Evolutionary conservation across 2,113 vertebrate genomes (phyloP).

Genomic region (Anolis sagrei): DNA sequence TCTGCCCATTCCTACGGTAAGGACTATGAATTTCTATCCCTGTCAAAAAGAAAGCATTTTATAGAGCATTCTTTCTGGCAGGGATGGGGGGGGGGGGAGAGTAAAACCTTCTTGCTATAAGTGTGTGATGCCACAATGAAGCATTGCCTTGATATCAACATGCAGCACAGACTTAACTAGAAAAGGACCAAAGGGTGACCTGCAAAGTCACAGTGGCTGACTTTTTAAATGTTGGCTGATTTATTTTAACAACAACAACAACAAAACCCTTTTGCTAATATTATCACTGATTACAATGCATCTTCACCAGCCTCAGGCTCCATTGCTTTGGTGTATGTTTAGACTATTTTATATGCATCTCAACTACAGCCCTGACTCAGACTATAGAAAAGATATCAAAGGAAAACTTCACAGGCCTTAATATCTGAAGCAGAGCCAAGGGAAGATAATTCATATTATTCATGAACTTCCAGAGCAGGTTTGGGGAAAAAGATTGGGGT

Average conservation of each 20-base stretch:
- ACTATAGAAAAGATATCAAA: conserved; percentile 18
- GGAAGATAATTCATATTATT: conserved; percentile 33
- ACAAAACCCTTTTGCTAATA: neutral
- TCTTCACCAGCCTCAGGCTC: neutral
- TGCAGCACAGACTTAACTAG: neutral
- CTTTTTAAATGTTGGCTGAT: neutral
- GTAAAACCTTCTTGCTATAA: neutral
- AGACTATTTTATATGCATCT: neutral
- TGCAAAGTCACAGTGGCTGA: neutral
- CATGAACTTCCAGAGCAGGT: conserved; percentile 22
- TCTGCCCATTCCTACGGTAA: too few species aligned
- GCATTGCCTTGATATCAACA: neutral
- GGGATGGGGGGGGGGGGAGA: too few species aligned
- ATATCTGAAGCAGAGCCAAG: conserved; percentile 12
- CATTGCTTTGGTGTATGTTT: neutral
- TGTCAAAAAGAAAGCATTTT: neutral
- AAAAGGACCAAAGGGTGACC: neutral
- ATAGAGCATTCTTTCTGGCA: neutral
- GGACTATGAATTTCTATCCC: neutral
- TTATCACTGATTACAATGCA: neutral
- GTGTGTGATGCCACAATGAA: neutral
- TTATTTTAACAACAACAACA: neutral
- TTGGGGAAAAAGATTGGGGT: neutral
- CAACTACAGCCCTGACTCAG: neutral
- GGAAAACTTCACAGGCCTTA: conserved; percentile 14